Percentiles rank a stretch among this genome's conserved stretches.
phyloP scores from a whole-genome alignment of 2,797 vertebrate genomes.

The Micromesistius poutassou region DNA sequence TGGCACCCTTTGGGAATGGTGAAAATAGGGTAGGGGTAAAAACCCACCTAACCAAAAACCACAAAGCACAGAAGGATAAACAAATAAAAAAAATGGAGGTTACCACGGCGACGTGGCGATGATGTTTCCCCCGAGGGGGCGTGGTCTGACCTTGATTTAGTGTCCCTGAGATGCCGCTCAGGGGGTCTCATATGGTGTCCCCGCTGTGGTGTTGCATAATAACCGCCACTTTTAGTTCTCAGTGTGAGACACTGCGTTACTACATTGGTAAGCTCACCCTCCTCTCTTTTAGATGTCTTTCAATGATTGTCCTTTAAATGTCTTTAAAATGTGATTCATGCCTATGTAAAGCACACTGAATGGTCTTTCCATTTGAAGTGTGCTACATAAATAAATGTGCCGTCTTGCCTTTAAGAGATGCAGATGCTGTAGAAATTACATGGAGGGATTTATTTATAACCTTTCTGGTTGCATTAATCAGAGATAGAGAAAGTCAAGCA shows the following conservation, averaged over 20 bases:
- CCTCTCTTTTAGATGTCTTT: neutral
- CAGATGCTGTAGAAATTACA: constrained; percentile 50
- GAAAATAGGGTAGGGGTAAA: neutral
- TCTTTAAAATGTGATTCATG: neutral
- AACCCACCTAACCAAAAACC: neutral
- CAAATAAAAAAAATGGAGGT: neutral
- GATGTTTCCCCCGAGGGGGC: neutral
- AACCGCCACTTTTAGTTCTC: neutral
- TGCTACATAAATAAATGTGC: neutral
- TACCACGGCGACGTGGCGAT: neutral
- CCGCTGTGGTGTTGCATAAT: neutral
- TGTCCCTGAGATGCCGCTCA: neutral
- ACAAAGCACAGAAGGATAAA: neutral
- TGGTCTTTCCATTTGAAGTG: neutral
- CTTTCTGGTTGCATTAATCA: constrained; percentile 50
- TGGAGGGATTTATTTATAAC: constrained; percentile 26
- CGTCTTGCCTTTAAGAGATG: constrained; percentile 23
- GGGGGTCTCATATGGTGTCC: neutral
- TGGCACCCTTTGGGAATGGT: neutral
- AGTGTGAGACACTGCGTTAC: neutral
- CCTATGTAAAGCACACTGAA: neutral
- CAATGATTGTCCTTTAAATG: neutral
- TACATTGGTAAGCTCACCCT: neutral
- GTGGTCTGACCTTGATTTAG: constrained; percentile 18
- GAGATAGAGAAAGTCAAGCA: constrained; percentile 40